These are phyloP conservation scores for Eudorcas thomsonii DNA, from an alignment of 2,113 vertebrate species.

Conservation along the genomic window DNA sequence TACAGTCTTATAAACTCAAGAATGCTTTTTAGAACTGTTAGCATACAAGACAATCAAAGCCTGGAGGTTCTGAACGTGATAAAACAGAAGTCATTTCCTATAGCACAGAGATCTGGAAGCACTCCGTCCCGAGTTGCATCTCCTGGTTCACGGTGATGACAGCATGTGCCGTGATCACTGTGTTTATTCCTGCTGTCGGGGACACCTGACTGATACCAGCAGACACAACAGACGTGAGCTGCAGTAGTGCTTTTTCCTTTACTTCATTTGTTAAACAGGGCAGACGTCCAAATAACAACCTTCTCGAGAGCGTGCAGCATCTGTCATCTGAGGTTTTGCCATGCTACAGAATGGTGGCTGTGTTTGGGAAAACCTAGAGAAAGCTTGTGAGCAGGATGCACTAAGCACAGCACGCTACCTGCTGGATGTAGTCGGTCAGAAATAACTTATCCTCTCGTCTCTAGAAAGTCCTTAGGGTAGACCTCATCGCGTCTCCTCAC, in stretches of 20 bases:
- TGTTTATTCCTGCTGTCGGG: background rate
- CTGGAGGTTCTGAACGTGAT: background rate
- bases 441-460: slow-evolving; percentile 60
- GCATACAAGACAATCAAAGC: background rate
- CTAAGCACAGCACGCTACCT: background rate
- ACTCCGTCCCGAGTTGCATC: accelerated
- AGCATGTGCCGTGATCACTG: accelerated
- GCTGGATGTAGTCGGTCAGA: slow-evolving; percentile 43
- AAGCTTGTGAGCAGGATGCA: background rate
- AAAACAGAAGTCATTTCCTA: background rate
- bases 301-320: background rate
- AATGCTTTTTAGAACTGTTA: background rate
- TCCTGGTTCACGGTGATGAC: accelerated
- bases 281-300: background rate
- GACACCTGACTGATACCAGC: background rate
- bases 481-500: slow-evolving; percentile 60
- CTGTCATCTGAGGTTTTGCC: background rate
- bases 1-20: background rate
- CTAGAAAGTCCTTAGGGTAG: slow-evolving; percentile 63
- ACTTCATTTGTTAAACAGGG: background rate
- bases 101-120: accelerated
- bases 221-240: accelerated
- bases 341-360: background rate
- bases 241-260: background rate
- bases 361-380: background rate